phyloP scores from a whole-genome alignment of 2,113 vertebrate species.

The Diadophis punctatus region DNA sequence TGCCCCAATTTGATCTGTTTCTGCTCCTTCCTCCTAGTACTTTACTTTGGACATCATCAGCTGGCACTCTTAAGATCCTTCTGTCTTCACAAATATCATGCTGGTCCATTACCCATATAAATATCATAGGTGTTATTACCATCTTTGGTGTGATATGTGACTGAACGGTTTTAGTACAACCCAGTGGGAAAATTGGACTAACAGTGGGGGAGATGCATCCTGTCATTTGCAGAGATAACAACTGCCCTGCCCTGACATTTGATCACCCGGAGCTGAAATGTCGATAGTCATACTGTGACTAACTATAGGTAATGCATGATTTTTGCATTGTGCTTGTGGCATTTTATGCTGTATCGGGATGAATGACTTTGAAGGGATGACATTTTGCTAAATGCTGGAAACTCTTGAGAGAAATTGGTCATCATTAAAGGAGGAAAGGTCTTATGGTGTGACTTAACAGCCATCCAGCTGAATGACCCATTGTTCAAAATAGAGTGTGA shows the following conservation, averaged over 20 bases:
- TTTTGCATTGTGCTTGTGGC: slow-evolving; percentile 34
- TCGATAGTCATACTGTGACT: slow-evolving; percentile 18
- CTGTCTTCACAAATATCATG: not conserved
- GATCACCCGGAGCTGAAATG: slow-evolving; percentile 29
- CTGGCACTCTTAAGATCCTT: not conserved
- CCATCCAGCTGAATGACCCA: slow-evolving; percentile 50
- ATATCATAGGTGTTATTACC: not conserved
- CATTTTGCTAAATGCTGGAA: slow-evolving; percentile 44
- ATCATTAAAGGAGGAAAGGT: slow-evolving; percentile 53
- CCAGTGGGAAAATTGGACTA: slow-evolving; percentile 12
- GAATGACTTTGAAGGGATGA: slow-evolving; percentile 27
- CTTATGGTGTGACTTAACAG: slow-evolving; percentile 37
- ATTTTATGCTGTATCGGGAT: slow-evolving; percentile 24
- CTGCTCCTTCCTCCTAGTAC: not conserved
- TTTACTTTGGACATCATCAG: not conserved
- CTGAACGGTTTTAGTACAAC: slow-evolving; percentile 13
- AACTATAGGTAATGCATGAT: slow-evolving; percentile 44
- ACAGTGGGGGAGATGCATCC: slow-evolving; percentile 1
- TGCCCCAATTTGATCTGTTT: not conserved
- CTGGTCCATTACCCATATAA: not conserved
- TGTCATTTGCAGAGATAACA: slow-evolving; percentile 5
- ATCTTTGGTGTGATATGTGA: not conserved
- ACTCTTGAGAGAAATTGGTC: slow-evolving; percentile 46
- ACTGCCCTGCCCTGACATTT: slow-evolving; percentile 42
- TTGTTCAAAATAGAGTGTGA: slow-evolving; percentile 31